Evolutionary conservation across 2,797 vertebrate species (phyloP).

Genomic region (Denticeps clupeoides): DNA sequence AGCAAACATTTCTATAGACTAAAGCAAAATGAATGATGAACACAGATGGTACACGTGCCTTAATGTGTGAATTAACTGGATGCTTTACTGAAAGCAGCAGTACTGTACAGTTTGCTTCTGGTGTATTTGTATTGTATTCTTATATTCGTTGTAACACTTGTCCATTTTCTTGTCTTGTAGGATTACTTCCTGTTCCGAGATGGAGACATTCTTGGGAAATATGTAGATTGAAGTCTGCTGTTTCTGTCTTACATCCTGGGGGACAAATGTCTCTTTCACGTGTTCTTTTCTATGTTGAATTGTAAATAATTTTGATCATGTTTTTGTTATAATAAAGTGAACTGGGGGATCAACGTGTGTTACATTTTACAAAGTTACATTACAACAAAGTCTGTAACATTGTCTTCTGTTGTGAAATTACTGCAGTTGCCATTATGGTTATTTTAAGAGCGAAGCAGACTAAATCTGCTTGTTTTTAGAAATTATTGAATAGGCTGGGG

Average conservation of each 20-base stretch:
- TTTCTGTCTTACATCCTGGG: constrained; percentile 17
- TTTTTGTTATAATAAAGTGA: constrained; percentile 68
- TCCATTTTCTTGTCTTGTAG: constrained; percentile 48
- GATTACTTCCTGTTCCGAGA: constrained; percentile 97
- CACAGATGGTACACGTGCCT: too few species aligned
- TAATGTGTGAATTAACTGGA: background rate
- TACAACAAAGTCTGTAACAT: too few species aligned
- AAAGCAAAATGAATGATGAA: background rate
- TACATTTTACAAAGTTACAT: too few species aligned
- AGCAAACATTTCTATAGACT: background rate
- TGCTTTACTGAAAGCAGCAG: too few species aligned
- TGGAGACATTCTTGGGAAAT: constrained; percentile 91
- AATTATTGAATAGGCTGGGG: too few species aligned
- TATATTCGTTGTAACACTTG: background rate
- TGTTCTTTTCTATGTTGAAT: constrained; percentile 45
- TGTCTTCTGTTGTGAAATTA: too few species aligned
- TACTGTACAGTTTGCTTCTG: too few species aligned
- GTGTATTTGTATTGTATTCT: background rate
- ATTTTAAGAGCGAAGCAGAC: too few species aligned
- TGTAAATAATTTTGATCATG: constrained; percentile 67
- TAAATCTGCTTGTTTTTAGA: too few species aligned
- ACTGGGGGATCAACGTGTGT: constrained; percentile 17
- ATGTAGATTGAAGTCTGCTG: constrained; percentile 61
- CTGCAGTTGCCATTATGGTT: too few species aligned
- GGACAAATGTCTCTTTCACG: constrained; percentile 31